phyloP scores from a whole-genome alignment of 2,797 vertebrate genomes.

The Phrynocephalus forsythii region DNA sequence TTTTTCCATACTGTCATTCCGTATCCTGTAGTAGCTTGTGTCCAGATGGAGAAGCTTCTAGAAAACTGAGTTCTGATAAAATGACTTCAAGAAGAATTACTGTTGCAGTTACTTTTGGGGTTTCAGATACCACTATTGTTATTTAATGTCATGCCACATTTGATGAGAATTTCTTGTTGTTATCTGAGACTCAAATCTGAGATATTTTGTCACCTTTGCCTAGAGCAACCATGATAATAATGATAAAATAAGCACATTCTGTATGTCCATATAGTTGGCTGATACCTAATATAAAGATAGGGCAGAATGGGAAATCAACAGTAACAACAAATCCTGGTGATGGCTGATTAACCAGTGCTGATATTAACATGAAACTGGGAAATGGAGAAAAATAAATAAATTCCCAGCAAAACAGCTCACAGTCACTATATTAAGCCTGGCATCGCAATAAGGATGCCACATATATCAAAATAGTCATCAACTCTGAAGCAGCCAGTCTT shows the following conservation, averaged over 20 bases:
- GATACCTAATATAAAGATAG: not conserved
- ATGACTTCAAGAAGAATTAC: not conserved
- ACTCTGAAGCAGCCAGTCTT: not conserved
- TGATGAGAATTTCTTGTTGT: not conserved
- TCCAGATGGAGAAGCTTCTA: not conserved
- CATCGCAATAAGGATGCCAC: not conserved
- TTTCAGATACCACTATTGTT: not conserved
- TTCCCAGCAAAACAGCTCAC: not conserved
- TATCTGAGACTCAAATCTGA: not conserved
- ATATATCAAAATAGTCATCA: not conserved
- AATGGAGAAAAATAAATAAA: not conserved
- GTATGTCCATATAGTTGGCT: not conserved
- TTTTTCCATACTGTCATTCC: not conserved
- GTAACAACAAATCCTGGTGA: not conserved
- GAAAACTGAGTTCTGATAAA: not conserved
- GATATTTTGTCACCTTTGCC: not conserved
- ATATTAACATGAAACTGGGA: constrained; percentile 1
- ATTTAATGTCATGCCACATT: not conserved
- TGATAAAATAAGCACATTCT: not conserved
- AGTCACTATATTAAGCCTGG: not conserved
- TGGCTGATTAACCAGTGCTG: not conserved
- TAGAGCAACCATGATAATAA: not conserved
- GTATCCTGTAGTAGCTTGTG: not conserved
- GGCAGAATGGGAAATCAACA: not conserved
- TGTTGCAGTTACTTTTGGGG: not conserved